A percentile compares a stretch with the other conserved stretches of the same genome.
Conservation (phyloP, 2,797 vertebrate species). For the Pogoniulus pusillus region DNA sequence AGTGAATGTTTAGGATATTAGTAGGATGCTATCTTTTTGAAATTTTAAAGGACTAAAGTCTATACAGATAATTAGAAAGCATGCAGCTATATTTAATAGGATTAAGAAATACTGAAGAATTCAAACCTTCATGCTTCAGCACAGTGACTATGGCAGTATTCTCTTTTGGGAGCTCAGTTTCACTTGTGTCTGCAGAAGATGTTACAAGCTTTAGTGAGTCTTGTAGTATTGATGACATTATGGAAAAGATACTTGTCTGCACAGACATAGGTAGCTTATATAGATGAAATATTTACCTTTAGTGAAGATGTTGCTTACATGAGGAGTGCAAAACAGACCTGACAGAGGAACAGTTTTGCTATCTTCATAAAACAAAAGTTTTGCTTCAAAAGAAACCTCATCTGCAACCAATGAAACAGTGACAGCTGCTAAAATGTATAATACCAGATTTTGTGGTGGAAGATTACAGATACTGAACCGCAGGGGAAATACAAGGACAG, state of each 20-base stretch:
- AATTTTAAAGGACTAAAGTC: neutral
- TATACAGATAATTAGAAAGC: conserved; percentile 2
- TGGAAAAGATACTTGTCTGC: neutral
- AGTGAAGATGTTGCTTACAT: neutral
- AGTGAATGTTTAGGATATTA: neutral
- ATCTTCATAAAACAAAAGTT: neutral
- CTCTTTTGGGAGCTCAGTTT: neutral
- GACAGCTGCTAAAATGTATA: neutral
- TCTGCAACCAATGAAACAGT: neutral
- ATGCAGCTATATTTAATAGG: neutral
- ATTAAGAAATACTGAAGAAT: conserved; percentile 4
- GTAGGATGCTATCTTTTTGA: neutral
- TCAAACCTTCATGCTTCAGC: neutral
- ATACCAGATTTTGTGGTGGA: neutral
- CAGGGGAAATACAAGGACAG: neutral
- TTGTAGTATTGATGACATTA: neutral
- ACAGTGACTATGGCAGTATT: neutral
- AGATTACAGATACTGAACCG: neutral
- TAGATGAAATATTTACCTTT: neutral
- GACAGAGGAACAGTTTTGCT: neutral
- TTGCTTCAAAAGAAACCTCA: neutral
- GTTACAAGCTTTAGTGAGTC: neutral
- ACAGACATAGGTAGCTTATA: neutral
- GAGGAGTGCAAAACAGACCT: neutral
- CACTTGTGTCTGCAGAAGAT: neutral